Evolutionary conservation across 2,113 vertebrate genomes (phyloP), one percentile per base, ranked within the genome.

Genomic region (Triplophysa dalaica): DNA sequence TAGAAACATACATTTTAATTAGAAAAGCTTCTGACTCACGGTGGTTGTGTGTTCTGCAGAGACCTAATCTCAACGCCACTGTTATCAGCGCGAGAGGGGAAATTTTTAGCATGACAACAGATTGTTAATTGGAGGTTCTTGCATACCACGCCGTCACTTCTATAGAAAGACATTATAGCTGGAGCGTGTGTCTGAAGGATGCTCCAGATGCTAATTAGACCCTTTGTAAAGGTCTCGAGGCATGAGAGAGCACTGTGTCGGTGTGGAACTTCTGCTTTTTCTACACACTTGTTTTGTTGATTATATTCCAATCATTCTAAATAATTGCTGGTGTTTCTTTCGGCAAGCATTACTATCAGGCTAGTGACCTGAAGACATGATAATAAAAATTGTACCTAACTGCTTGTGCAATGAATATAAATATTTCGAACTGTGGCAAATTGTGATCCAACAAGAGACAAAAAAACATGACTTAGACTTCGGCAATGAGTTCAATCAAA

Each of bases 51-150:
- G 68, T 22, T 65, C 70, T 78, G 63, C 52, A 60, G 54, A 77
- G 77, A 56, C 52, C 52, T 74, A 65, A 63, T 48, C 61, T 13
- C 24, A 43, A 81, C 52, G 17, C 17, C 43, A 41, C 43, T 21
- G 0, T 67, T 48, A 67, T 82, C 33, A 22, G 38, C 22, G 3
- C 10, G 21, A 48, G 38, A 68, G 78, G 41, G 1, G 54, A 14
- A 19, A 11, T 43, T 74, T 62, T 74, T 62, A 45, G 33, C 33
- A 61, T 26, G 56, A 22, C 13, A 16, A 14, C 58, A 48, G 8
- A 48, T 48, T 29, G 58, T 38, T 77, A 70, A 80, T 83, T 65
- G 45, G 70, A 70, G 62, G 65, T 29, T 61, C 21, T 54, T 8
- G 33, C 19, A 54, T 12, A 24, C 52, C 6, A 17, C 38, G n/a